A percentile compares a stretch with the other conserved stretches of the same genome.
Conservation (phyloP, 92 coral and sea anemone genomes). For the Epizoanthus stellaris region DNA sequence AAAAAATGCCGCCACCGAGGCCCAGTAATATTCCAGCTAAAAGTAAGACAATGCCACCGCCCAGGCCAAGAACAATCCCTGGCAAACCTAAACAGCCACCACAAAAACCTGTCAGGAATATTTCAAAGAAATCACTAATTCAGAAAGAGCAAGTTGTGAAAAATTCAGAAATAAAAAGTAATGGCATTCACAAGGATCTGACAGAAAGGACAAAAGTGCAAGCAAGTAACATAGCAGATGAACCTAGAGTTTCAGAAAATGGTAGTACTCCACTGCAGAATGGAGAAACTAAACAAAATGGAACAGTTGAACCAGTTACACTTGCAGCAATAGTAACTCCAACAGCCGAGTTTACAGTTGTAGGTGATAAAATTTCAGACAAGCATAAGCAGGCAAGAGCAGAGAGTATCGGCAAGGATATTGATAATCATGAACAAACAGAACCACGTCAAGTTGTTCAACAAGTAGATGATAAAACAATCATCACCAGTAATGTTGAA, state of each 20-base stretch:
- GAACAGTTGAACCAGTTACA: neutral
- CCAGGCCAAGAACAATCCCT: neutral
- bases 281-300: neutral
- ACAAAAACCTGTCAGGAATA: neutral
- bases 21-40: neutral
- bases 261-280: neutral
- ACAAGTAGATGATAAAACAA: neutral
- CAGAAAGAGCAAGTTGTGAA: neutral
- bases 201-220: neutral
- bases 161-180: conserved; percentile 7
- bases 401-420: neutral
- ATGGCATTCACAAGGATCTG: neutral
- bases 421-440: neutral
- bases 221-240: neutral
- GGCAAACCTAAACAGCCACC: conserved; percentile 9
- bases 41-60: neutral
- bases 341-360: neutral
- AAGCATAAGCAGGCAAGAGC: neutral
- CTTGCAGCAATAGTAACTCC: neutral
- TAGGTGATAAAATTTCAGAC: neutral
- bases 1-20: conserved; percentile 18
- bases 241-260: neutral
- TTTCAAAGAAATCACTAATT: neutral
- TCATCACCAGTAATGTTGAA: neutral
- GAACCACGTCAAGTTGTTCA: neutral